These are phyloP conservation scores for Camptogramma bilineatum DNA, from an alignment of 2,888 invertebrate species.

Conservation along the genomic window DNA sequence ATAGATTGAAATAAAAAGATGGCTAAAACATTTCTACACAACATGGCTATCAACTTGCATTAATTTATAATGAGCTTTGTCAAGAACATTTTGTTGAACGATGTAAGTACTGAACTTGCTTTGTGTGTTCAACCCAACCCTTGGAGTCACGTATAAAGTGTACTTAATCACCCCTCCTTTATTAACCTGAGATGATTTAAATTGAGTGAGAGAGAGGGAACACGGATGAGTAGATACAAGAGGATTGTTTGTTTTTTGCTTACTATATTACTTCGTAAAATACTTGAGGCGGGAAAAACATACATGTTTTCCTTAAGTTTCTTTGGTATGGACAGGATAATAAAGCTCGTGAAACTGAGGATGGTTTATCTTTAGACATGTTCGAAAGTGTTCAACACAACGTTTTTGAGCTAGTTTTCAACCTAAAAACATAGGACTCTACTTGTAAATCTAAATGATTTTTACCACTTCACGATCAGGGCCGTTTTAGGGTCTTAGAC, in stretches of 20 bases:
- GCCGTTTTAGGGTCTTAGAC: too few species aligned
- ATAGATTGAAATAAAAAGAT: background rate
- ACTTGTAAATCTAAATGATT: too few species aligned
- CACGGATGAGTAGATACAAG: conserved; percentile 2
- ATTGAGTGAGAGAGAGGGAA: conserved; percentile 1
- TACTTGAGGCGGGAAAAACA: background rate
- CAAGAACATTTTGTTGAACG: conserved; percentile 2
- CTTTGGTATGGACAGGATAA: background rate
- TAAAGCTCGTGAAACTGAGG: background rate
- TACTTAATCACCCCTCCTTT: conserved; percentile 2
- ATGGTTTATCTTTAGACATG: too few species aligned
- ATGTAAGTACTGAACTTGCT: background rate
- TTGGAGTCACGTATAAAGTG: conserved; percentile 5
- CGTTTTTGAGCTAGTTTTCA: too few species aligned
- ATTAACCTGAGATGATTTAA: conserved; percentile 19
- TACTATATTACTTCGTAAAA: background rate
- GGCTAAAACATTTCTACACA: background rate
- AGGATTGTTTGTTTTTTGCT: conserved; percentile 1
- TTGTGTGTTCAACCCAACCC: conserved; percentile 3
- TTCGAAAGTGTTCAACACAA: too few species aligned
- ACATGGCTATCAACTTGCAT: background rate
- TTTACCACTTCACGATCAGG: too few species aligned
- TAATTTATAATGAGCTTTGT: conserved; percentile 6
- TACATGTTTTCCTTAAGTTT: background rate
- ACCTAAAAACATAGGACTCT: too few species aligned